Evolutionary conservation across 2,113 vertebrate species (phyloP).

Genomic region (Perccottus glenii): DNA sequence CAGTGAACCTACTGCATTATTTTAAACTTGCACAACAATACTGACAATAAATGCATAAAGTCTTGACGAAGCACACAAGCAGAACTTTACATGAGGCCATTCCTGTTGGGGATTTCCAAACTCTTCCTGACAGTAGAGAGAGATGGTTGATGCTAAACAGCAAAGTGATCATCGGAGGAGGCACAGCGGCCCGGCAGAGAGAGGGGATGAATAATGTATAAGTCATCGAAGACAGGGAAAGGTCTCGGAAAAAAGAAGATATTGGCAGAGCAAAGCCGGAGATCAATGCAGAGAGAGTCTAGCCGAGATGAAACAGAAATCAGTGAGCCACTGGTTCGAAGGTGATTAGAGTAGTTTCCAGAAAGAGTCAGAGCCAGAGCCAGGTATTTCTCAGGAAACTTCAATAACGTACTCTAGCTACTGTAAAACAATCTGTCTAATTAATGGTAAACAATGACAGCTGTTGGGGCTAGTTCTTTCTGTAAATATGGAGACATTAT

Average conservation of each 20-base stretch:
- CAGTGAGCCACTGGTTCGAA: slow-evolving; percentile 22
- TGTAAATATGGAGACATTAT: too few relatives aligned
- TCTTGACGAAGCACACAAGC: not conserved
- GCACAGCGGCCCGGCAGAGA: slow-evolving; percentile 26
- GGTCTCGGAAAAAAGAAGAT: slow-evolving; percentile 53
- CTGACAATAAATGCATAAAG: too few relatives aligned
- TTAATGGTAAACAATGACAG: too few relatives aligned
- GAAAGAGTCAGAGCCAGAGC: slow-evolving; percentile 5
- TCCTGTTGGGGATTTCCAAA: slow-evolving; percentile 15
- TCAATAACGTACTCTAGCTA: slow-evolving; percentile 26
- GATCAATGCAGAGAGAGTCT: slow-evolving; percentile 48
- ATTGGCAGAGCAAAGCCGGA: slow-evolving; percentile 37
- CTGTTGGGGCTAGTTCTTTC: too few relatives aligned
- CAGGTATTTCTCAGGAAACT: slow-evolving; percentile 43
- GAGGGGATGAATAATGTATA: slow-evolving; percentile 64
- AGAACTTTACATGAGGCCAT: slow-evolving; percentile 5
- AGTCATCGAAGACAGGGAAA: slow-evolving; percentile 42
- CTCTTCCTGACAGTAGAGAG: slow-evolving; percentile 22
- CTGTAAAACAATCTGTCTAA: too few relatives aligned
- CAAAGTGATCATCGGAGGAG: slow-evolving; percentile 29
- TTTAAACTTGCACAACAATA: too few relatives aligned
- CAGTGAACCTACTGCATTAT: too few relatives aligned
- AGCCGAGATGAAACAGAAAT: slow-evolving; percentile 27
- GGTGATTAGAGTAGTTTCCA: slow-evolving; percentile 49
- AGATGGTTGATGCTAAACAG: slow-evolving; percentile 29